These are phyloP conservation scores for Syrista parreyssii DNA, from an alignment of 2,888 invertebrate genomes.

Conservation along the genomic window DNA sequence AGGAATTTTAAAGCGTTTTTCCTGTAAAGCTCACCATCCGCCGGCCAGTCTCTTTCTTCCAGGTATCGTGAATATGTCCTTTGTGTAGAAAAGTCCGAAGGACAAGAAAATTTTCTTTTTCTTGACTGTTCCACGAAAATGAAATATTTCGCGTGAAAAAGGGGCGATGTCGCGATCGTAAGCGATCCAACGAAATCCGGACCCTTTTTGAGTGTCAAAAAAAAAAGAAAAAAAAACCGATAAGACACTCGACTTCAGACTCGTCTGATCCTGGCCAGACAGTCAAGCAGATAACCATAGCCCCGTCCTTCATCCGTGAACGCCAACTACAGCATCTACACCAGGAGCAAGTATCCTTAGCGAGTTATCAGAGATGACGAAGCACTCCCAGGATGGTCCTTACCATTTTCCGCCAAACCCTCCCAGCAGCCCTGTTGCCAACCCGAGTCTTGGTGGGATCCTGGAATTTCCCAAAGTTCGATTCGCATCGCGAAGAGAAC, in stretches of 20 bases:
- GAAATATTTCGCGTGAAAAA: neutral
- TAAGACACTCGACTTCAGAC: neutral
- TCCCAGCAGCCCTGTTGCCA: neutral
- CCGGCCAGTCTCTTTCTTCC: neutral
- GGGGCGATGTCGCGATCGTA: neutral
- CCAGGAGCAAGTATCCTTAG: conserved; percentile 30
- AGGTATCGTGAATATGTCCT: neutral
- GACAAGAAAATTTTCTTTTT: neutral
- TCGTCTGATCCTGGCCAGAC: conserved; percentile 22
- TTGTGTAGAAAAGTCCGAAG: neutral
- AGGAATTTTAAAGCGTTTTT: neutral
- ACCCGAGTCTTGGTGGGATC: neutral
- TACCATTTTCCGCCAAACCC: conserved; percentile 44
- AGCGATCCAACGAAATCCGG: neutral
- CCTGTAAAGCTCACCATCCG: neutral
- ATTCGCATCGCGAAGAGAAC: neutral
- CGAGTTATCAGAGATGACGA: conserved; percentile 63
- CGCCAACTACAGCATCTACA: neutral
- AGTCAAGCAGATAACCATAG: conserved; percentile 29
- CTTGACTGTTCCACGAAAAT: neutral
- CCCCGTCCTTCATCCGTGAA: neutral
- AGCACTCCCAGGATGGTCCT: conserved; percentile 59
- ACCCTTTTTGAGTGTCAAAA: neutral
- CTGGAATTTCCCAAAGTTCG: neutral
- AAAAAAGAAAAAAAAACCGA: too few species aligned